These are phyloP conservation scores for Danaus plexippus DNA, from an alignment of 1,140 invertebrate species.

Conservation along the genomic window DNA sequence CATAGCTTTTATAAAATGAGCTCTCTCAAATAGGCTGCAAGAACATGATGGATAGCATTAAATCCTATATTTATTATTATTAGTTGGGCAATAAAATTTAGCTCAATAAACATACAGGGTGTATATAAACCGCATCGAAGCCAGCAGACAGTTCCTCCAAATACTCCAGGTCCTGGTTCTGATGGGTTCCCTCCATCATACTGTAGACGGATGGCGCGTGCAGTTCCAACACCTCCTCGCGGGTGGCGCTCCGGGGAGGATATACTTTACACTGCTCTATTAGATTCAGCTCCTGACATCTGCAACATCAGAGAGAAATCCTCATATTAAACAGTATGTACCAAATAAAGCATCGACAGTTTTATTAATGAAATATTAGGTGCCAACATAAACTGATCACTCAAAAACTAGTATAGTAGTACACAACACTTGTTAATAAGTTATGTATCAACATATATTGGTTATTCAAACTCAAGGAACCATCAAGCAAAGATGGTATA, in stretches of 20 bases:
- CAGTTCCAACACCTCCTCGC: constrained; percentile 79
- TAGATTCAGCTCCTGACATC: constrained; percentile 82
- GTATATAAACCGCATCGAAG: constrained; percentile 90
- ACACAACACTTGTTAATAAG: no score
- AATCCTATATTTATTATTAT: no score
- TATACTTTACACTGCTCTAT: constrained; percentile 78
- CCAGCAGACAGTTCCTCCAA: constrained; percentile 82
- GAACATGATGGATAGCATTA: no score
- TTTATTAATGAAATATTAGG: no score
- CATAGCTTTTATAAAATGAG: no score
- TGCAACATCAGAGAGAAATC: constrained; percentile 35
- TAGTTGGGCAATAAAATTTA: no score
- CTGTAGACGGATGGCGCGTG: constrained; percentile 78
- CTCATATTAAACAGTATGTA: constrained; percentile 5
- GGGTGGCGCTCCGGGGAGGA: constrained; percentile 75
- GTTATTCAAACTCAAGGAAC: neutral
- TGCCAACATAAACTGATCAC: no score
- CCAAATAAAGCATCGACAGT: no score
- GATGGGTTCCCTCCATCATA: constrained; percentile 76
- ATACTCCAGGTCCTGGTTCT: constrained; percentile 71
- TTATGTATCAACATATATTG: no score
- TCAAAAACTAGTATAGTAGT: no score
- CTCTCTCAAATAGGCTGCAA: no score
- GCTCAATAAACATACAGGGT: constrained; percentile 76
- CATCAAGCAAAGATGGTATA: constrained; percentile 12